Percentiles rank a stretch among this genome's conserved stretches.
Conservation (phyloP, 1,140 invertebrate species). For the Lasioglossum baleicum region DNA sequence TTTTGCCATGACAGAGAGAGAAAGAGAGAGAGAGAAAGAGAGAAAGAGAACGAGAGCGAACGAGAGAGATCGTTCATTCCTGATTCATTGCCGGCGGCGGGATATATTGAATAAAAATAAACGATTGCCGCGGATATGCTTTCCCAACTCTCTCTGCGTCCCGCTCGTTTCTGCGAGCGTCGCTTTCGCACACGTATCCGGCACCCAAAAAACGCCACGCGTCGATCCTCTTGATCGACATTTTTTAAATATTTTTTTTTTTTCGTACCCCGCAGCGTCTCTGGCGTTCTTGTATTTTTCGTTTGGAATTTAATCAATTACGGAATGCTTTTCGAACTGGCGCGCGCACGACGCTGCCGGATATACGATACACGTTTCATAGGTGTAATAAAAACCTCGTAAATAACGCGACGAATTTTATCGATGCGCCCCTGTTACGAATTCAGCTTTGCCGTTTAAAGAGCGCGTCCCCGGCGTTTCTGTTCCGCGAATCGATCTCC, state of each 20-base stretch:
- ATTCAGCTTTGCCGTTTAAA: not conserved
- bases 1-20: not conserved
- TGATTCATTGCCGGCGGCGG: slow-evolving; percentile 24
- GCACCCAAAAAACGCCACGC: not conserved
- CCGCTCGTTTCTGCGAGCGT: not conserved
- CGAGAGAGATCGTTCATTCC: slow-evolving; percentile 7
- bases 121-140: slow-evolving; percentile 19
- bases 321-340: not conserved
- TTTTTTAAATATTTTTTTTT: not conserved
- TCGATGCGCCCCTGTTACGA: not conserved
- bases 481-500: no score
- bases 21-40: no score
- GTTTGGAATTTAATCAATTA: slow-evolving; percentile 30
- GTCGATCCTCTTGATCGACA: not conserved
- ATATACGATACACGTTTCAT: slow-evolving; percentile 17
- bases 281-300: not conserved
- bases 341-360: no score
- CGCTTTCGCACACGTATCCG: not conserved
- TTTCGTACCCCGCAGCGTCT: not conserved
- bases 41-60: no score
- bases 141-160: not conserved
- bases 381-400: slow-evolving; percentile 25
- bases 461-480: no score
- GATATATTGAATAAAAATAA: slow-evolving; percentile 50
- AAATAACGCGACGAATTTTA: slow-evolving; percentile 18